Base-by-base conservation (phyloP, 1,140 invertebrate genomes). In the Ridgeia piscesae region DNA sequence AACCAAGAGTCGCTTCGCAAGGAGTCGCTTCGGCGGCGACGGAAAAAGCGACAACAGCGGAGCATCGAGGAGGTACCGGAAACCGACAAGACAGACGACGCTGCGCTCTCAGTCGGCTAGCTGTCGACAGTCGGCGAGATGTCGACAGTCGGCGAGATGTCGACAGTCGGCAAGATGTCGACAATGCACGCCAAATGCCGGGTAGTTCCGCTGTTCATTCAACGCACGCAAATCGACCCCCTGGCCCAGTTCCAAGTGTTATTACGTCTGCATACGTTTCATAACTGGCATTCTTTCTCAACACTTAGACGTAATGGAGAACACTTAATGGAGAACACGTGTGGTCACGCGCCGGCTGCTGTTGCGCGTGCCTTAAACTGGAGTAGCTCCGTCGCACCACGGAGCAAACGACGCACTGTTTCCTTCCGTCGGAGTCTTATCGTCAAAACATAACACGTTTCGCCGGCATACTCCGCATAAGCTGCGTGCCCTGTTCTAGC, bases 11-110 rank as follows among this genome's bases (percentile, higher is more conserved):
- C 58, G 58, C 27, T 77, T 77, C 58, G 58, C n/a, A 34, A 90
- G 9, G 34, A 77, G 58, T 77, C 58, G 58, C 27, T 77, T 77
- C 58, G 58, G 58, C 58, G 58, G 58, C 58, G 91, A 14, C 34
- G 42, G 35, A 91, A 91, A 48, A 34, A 91, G 91, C 33, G 91
- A 21, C 91, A 91, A 35, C 34, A 35, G 21, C 34, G 48, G 6
- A 91, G 91, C 34, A 91, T 91, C 17, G 91, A 91, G 91, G 91
- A 91, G 48, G 34, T 58, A 6, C 91, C 91, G n/a, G 91, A 91
- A 1, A 35, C 48, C 91, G 91, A 91, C 42, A 90, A 90, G 35
- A 90, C 89, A 31, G 35, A 90, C 89, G 89, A 90, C 21, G 89
- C 33, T 90, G 27, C 58, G 58, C 58, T 21, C 11, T 21, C 89